Percentiles rank a stretch among this genome's conserved stretches.
These are phyloP conservation scores for Ectemnius lituratus DNA, from an alignment of 2,888 invertebrate species.

Conservation along the genomic window DNA sequence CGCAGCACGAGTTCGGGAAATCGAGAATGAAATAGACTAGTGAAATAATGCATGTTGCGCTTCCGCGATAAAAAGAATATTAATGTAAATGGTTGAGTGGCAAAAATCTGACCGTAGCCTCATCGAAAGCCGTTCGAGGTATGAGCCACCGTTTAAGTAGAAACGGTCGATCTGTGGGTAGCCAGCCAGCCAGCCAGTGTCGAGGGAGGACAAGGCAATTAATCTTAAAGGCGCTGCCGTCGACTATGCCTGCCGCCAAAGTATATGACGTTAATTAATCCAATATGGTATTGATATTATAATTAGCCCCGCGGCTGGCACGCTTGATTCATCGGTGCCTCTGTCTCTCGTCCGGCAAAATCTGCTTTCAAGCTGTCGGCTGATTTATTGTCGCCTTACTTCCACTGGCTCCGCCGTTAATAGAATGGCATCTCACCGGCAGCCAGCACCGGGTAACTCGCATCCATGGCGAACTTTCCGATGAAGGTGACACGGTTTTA, in stretches of 20 bases:
- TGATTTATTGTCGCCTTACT: conserved; percentile 42
- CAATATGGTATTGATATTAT: conserved; percentile 57
- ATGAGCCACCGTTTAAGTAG: conserved; percentile 16
- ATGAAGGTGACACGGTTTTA: neutral
- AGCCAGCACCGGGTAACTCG: neutral
- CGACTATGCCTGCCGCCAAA: conserved; percentile 44
- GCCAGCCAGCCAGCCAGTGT: conserved; percentile 13
- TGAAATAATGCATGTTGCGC: no score
- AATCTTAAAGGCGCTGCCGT: conserved; percentile 55
- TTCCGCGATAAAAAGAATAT: no score
- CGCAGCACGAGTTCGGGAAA: no score
- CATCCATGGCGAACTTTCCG: neutral
- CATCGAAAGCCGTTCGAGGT: conserved; percentile 23
- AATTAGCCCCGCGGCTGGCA: conserved; percentile 49
- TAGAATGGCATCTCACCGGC: no score
- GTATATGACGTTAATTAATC: conserved; percentile 64
- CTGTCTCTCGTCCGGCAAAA: conserved; percentile 14
- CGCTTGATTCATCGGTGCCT: conserved; percentile 36
- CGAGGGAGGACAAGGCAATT: conserved; percentile 53
- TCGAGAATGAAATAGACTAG: no score
- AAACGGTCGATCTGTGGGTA: conserved; percentile 23
- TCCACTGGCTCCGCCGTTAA: conserved; percentile 1
- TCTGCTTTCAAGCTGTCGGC: conserved; percentile 15
- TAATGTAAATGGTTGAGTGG: no score
- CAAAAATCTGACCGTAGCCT: neutral